Conservation (phyloP, 2,797 vertebrate genomes). For the Ciconia nigra region DNA sequence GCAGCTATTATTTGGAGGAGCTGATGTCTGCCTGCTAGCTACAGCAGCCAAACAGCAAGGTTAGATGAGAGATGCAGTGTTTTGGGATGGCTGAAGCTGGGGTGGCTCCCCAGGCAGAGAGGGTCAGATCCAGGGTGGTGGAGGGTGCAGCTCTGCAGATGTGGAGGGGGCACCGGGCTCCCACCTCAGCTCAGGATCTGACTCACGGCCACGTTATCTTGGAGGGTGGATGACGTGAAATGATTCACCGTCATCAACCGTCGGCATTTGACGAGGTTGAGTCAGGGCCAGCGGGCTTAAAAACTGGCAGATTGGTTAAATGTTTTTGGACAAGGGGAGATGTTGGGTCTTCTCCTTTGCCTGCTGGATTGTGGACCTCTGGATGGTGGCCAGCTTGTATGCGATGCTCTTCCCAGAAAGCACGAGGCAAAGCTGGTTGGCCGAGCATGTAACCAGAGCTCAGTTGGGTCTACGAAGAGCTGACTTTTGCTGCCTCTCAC, state of each 20-base stretch:
- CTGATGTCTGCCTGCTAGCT: not conserved
- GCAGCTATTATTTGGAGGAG: not conserved
- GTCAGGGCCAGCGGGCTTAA: accelerated
- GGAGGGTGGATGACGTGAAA: not conserved
- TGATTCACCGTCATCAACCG: not conserved
- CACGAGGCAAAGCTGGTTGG: not conserved
- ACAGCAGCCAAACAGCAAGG: accelerated
- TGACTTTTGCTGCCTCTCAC: not conserved
- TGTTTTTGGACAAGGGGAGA: not conserved
- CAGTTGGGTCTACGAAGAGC: not conserved
- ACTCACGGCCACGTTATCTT: not conserved
- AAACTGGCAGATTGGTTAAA: not conserved
- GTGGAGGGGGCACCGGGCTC: not conserved
- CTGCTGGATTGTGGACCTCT: not conserved
- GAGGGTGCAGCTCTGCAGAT: not conserved
- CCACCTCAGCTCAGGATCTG: not conserved
- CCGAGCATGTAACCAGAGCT: not conserved
- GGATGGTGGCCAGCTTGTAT: not conserved
- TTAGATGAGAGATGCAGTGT: not conserved
- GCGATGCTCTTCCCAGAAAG: not conserved
- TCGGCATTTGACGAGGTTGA: not conserved
- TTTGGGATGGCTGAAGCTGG: not conserved
- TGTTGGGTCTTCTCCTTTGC: not conserved
- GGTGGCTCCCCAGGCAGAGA: not conserved
- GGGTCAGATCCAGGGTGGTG: accelerated